Conservation (phyloP, 1,140 invertebrate species). For the Drosophila watanabei region DNA sequence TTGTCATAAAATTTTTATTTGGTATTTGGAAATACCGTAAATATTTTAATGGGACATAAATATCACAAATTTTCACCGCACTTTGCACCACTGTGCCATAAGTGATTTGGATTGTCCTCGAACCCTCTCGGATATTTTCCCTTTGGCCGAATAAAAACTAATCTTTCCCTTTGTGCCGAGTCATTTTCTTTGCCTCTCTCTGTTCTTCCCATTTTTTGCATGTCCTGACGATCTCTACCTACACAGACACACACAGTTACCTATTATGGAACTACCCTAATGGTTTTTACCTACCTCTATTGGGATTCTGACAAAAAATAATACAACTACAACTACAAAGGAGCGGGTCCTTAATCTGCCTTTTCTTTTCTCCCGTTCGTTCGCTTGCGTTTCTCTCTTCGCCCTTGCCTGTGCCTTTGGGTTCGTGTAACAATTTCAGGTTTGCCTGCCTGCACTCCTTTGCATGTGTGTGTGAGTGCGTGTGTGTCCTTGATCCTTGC, state of each 20-base stretch:
- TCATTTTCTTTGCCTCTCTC: conserved; percentile 37
- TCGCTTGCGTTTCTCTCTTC: conserved; percentile 33
- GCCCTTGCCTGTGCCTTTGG: conserved; percentile 23
- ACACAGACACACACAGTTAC: conserved; percentile 3
- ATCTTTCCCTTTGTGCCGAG: conserved; percentile 23
- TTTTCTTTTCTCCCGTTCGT: conserved; percentile 56
- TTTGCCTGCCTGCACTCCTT: conserved; percentile 35
- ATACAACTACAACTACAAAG: conserved; percentile 57
- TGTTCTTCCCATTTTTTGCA: conserved; percentile 31
- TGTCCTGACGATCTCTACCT: conserved; percentile 54
- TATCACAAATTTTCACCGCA: neutral
- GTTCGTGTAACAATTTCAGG: conserved; percentile 70
- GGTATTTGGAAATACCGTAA: neutral
- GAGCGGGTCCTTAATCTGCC: conserved; percentile 80
- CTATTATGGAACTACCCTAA: conserved; percentile 46
- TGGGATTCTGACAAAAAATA: conserved; percentile 17
- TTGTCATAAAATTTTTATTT: neutral
- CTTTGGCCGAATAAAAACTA: conserved; percentile 25
- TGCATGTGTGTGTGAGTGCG: conserved; percentile 6
- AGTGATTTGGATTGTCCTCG: conserved; percentile 12
- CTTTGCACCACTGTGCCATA: conserved; percentile 40
- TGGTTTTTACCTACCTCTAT: conserved; percentile 45
- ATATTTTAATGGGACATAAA: neutral
- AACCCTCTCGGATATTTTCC: conserved; percentile 17
- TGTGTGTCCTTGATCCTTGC: conserved; percentile 74